phyloP scores from a whole-genome alignment of 2,888 invertebrate genomes.

The Microctonus aethiopoides region DNA sequence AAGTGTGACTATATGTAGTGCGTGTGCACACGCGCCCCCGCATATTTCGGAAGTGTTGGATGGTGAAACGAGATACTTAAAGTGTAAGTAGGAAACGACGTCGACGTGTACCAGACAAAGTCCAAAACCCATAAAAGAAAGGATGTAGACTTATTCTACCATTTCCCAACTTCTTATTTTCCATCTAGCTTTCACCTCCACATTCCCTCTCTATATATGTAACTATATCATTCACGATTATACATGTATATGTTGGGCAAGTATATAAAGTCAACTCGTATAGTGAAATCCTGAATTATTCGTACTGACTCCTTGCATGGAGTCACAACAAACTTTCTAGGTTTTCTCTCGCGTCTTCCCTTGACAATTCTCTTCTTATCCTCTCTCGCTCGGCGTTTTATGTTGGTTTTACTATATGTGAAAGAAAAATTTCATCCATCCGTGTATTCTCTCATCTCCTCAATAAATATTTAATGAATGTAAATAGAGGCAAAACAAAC shows the following conservation, averaged over 20 bases:
- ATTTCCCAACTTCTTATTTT: constrained; percentile 30
- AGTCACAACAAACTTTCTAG: constrained; percentile 12
- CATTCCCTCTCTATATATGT: no score
- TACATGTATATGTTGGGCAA: background rate
- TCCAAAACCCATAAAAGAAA: constrained; percentile 44
- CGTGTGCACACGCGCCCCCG: background rate
- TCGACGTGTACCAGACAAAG: constrained; percentile 48
- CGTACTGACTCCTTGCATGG: constrained; percentile 41
- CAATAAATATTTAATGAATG: background rate
- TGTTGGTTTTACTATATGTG: background rate
- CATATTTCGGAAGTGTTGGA: background rate
- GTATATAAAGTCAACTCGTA: constrained; percentile 45
- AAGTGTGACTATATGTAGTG: background rate
- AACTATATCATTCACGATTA: background rate
- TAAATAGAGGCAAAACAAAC: background rate
- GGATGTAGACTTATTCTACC: constrained; percentile 33
- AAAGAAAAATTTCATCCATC: background rate
- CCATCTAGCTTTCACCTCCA: background rate
- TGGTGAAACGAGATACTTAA: constrained; percentile 29
- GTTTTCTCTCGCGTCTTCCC: background rate
- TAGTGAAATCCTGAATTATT: constrained; percentile 55
- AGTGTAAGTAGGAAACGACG: constrained; percentile 34
- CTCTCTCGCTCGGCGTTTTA: background rate
- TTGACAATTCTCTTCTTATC: background rate
- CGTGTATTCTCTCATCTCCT: no score